Conservation (phyloP, 2,797 vertebrate genomes). For the Enteromius paludinosus region DNA sequence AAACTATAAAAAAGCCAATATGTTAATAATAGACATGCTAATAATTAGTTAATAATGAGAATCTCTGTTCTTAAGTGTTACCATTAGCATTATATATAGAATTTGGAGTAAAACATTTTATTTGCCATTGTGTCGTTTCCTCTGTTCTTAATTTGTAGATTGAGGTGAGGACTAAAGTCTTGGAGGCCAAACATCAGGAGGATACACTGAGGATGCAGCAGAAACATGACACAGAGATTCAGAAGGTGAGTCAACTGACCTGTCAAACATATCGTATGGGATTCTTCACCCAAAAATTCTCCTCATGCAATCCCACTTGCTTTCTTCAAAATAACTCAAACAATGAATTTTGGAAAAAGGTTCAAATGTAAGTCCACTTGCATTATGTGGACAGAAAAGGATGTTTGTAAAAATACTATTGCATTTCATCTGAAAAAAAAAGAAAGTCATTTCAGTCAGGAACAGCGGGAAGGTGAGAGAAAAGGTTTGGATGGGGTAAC, state of each 20-base stretch:
- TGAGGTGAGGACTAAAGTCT: constrained; percentile 86
- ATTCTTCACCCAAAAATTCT: not conserved
- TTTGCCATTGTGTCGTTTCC: not conserved
- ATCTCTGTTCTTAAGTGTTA: not conserved
- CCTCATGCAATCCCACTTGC: not conserved
- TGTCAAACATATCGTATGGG: not conserved
- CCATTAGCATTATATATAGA: too few relatives aligned
- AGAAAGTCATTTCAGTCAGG: too few relatives aligned
- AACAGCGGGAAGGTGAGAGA: not conserved
- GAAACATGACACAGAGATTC: constrained; percentile 88
- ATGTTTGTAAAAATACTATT: too few relatives aligned
- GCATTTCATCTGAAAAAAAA: too few relatives aligned
- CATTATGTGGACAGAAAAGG: too few relatives aligned
- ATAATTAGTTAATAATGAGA: not conserved
- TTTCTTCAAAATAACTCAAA: not conserved
- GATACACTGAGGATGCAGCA: constrained; percentile 92
- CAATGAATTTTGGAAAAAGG: not conserved
- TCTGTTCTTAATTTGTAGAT: constrained; percentile 74
- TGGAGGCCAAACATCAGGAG: constrained; percentile 91
- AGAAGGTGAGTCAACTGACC: constrained; percentile 82
- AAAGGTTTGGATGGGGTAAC: not conserved
- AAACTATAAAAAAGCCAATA: not conserved
- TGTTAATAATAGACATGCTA: not conserved
- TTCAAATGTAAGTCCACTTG: not conserved
- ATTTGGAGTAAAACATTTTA: too few relatives aligned